Conservation (phyloP, 2,797 vertebrate genomes). For the Jordanella pulchra region DNA sequence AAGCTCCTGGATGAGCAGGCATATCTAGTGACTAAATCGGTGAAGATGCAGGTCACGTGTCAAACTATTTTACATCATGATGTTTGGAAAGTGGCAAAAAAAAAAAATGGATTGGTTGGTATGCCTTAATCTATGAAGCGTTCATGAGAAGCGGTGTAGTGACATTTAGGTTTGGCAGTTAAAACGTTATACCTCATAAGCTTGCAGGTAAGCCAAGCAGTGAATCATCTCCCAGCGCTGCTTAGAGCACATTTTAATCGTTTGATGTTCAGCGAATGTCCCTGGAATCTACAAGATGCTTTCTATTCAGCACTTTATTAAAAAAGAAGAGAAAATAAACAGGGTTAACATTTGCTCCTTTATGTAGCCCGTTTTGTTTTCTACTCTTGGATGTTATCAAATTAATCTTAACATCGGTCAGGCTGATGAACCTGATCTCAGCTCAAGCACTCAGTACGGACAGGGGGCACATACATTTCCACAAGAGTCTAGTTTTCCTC, state of each 20-base stretch:
- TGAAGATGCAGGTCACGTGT: neutral
- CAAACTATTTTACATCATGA: neutral
- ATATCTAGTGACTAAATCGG: neutral
- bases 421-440: neutral
- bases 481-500: neutral
- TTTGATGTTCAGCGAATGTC: conserved; percentile 42
- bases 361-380: neutral
- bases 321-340: neutral
- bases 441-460: neutral
- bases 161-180: conserved; percentile 12
- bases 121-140: conserved; percentile 12
- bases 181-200: conserved; percentile 3
- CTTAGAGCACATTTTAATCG: conserved; percentile 37
- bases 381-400: neutral
- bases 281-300: conserved; percentile 28
- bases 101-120: conserved; percentile 11
- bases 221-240: conserved; percentile 43
- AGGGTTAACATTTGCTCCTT: neutral
- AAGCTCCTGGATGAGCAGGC: conserved; percentile 9
- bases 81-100: conserved; percentile 11
- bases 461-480: neutral
- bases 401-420: neutral
- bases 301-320: conserved; percentile 10
- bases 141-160: conserved; percentile 18
- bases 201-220: conserved; percentile 38